Percentiles rank a stretch among this genome's conserved stretches.
Evolutionary conservation across 1,140 invertebrate genomes (phyloP).

Genomic region (Drosophila nigromelanica): DNA sequence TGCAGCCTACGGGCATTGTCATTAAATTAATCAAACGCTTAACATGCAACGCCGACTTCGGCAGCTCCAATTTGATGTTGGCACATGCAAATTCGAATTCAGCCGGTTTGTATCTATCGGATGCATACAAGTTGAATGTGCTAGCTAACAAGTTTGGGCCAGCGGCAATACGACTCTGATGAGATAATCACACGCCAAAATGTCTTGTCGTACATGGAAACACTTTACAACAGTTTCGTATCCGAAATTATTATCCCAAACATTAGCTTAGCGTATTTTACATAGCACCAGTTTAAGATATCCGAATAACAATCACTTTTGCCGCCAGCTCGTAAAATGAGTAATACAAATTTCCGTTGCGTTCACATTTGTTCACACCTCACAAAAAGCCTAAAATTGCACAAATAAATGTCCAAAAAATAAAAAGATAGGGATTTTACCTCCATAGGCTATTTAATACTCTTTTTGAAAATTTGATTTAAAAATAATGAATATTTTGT

Average conservation of each 20-base stretch:
- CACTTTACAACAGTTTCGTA: slow-evolving; percentile 35
- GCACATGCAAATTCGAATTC: slow-evolving; percentile 67
- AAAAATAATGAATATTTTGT: too few species aligned
- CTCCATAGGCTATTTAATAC: not conserved
- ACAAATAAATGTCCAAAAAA: slow-evolving; percentile 12
- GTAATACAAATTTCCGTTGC: slow-evolving; percentile 41
- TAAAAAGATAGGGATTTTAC: not conserved
- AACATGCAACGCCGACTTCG: slow-evolving; percentile 54
- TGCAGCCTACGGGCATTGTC: slow-evolving; percentile 67
- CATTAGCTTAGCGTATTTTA: not conserved
- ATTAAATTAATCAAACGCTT: slow-evolving; percentile 79
- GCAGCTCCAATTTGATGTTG: slow-evolving; percentile 60
- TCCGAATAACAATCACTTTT: slow-evolving; percentile 12
- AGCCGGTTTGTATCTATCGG: slow-evolving; percentile 40
- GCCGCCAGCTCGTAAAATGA: slow-evolving; percentile 6
- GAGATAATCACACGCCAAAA: slow-evolving; percentile 72
- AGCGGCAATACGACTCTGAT: slow-evolving; percentile 53
- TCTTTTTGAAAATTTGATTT: not conserved
- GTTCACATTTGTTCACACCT: slow-evolving; percentile 35
- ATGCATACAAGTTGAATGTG: slow-evolving; percentile 34
- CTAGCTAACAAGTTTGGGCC: slow-evolving; percentile 41
- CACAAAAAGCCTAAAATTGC: slow-evolving; percentile 20
- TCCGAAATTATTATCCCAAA: slow-evolving; percentile 19
- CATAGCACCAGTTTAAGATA: slow-evolving; percentile 11
- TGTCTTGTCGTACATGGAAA: slow-evolving; percentile 63